Evolutionary conservation across 2,113 vertebrate species (phyloP).

Genomic region (Aramus guarauna): DNA sequence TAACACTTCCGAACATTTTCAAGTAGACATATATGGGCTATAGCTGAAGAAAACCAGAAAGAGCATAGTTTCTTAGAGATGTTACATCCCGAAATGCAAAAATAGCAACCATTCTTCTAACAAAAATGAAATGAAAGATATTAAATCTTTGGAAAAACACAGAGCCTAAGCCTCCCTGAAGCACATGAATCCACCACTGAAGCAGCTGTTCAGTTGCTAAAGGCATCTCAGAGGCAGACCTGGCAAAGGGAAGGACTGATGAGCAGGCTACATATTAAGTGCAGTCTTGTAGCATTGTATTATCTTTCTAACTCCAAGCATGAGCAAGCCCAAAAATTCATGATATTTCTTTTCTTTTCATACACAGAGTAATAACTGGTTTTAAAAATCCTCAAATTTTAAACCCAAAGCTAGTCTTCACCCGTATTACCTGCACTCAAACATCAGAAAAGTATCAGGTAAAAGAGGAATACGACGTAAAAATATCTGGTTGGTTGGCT

Average conservation of each 20-base stretch:
- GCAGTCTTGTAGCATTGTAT: not conserved
- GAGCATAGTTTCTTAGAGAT: not conserved
- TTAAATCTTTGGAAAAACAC: not conserved
- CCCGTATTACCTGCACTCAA: not conserved
- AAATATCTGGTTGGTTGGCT: not conserved
- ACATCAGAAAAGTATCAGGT: not conserved
- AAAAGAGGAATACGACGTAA: not conserved
- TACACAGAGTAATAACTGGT: not conserved
- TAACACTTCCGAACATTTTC: not conserved
- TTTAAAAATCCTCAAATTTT: not conserved
- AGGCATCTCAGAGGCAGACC: not conserved
- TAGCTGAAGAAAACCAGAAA: not conserved
- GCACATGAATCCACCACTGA: not conserved
- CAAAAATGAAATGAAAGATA: not conserved
- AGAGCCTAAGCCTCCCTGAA: not conserved
- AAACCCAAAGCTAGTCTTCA: not conserved
- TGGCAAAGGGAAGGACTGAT: not conserved
- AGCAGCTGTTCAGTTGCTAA: not conserved
- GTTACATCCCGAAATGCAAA: not conserved
- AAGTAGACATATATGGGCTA: not conserved
- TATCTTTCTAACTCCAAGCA: not conserved
- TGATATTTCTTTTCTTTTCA: not conserved
- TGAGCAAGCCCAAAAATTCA: not conserved
- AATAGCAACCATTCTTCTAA: not conserved
- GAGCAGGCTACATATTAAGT: not conserved